A percentile compares a stretch with the other conserved stretches of the same genome.
phyloP scores from a whole-genome alignment of 2,888 invertebrate genomes.

The Hybos culiciformis region DNA sequence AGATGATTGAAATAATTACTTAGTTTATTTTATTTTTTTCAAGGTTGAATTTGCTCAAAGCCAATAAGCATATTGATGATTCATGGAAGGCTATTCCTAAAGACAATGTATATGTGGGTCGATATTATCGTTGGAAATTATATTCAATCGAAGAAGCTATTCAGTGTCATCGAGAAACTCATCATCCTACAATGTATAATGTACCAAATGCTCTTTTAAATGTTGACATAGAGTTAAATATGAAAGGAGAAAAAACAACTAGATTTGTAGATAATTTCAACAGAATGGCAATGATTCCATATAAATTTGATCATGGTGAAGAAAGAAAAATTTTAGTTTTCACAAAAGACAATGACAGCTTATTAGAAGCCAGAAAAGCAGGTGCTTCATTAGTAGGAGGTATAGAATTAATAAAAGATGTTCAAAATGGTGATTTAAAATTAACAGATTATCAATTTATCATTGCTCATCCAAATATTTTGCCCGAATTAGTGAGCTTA shows the following conservation, averaged over 20 bases:
- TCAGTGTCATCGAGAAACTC: constrained; percentile 60
- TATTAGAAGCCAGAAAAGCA: constrained; percentile 44
- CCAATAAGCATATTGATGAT: constrained; percentile 47
- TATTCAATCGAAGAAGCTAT: constrained; percentile 65
- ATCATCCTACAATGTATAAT: constrained; percentile 73
- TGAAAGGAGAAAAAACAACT: constrained; percentile 44
- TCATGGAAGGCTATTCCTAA: constrained; percentile 39
- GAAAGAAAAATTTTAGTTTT: constrained; percentile 59
- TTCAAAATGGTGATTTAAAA: constrained; percentile 57
- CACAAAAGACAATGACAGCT: constrained; percentile 46
- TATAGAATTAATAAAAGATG: constrained; percentile 56
- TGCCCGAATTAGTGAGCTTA: constrained; percentile 59
- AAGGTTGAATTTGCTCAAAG: constrained; percentile 35
- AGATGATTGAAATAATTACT: no score
- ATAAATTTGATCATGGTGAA: constrained; percentile 55
- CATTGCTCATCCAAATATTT: constrained; percentile 65
- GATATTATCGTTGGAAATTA: constrained; percentile 43
- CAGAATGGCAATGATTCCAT: constrained; percentile 50
- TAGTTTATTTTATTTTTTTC: constrained; percentile 5
- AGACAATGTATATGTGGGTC: constrained; percentile 50
- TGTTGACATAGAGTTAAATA: constrained; percentile 64
- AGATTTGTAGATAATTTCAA: constrained; percentile 56
- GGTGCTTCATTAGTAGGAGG: constrained; percentile 66
- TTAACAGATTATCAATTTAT: constrained; percentile 57
- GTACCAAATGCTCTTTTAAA: constrained; percentile 54